Percentiles rank a stretch among this genome's conserved stretches.
Conservation (phyloP, 2,888 invertebrate genomes). For the Chloromyia formosa region DNA sequence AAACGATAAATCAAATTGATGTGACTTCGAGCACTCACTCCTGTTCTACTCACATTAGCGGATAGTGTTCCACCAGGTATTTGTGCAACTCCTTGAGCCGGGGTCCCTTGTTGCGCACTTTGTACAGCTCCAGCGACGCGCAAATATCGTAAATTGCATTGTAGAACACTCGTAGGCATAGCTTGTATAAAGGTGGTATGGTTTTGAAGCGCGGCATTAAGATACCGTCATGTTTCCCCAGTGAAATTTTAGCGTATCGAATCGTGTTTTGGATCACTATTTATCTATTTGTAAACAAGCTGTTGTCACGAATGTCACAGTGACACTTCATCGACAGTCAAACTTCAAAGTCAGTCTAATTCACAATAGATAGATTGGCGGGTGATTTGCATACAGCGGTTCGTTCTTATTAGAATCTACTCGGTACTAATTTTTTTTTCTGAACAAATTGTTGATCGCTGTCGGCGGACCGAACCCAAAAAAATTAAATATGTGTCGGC, state of each 20-base stretch:
- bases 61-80: constrained; percentile 41
- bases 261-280: constrained; percentile 17
- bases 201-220: constrained; percentile 48
- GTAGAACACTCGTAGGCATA: constrained; percentile 43
- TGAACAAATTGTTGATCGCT: too few species aligned
- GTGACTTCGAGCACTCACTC: too few species aligned
- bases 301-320: constrained; percentile 6
- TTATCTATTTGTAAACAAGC: neutral
- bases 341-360: too few species aligned
- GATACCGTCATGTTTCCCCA: constrained; percentile 11
- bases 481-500: too few species aligned
- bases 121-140: constrained; percentile 22
- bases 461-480: too few species aligned
- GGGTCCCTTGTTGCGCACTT: constrained; percentile 7
- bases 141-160: constrained; percentile 44
- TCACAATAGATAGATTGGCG: too few species aligned
- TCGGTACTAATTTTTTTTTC: too few species aligned
- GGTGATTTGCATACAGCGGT: constrained; percentile 2
- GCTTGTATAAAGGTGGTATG: constrained; percentile 45
- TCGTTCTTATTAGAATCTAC: too few species aligned
- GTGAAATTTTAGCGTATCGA: neutral
- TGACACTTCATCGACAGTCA: neutral
- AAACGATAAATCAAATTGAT: too few species aligned
- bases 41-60: constrained; percentile 39
- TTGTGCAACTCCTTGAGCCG: constrained; percentile 39